Base-by-base conservation (phyloP, 2,113 vertebrate species). In the Brevimyrus niger region DNA sequence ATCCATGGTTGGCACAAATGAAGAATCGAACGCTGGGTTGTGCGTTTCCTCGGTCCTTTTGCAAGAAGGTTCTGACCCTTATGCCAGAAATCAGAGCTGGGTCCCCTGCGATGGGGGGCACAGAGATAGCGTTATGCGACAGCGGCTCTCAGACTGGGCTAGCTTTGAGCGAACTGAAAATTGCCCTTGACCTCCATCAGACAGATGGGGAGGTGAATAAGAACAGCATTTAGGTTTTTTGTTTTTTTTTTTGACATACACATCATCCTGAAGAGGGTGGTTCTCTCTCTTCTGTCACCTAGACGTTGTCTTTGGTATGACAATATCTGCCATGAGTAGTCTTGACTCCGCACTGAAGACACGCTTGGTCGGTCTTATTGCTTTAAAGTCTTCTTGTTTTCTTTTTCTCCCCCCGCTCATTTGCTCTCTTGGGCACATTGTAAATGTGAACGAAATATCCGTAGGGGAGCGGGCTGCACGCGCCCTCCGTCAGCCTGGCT, bases 221-320 rank as follows among this genome's bases (percentile, higher is more conserved):
- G 55, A 80, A 61, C 48, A 84, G 88, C 88, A 27, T 84, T 42
- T 84, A 44, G 76, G 73, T 38, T 76, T 88, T 27, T 87, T 53
- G 19, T 48, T 61, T 42, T 42, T 42, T 65, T 88, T 88, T 48
- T 19, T 10, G n/a, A 80, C 21, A 84, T 88, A 11, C 19, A 21
- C 38, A 76, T 23, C 88, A 84, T 61, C 73, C 31, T 17, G n/a
- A 35, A 84, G 27, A 82, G 48, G 21, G 31, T 73, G 51, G 7
- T 87, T 50, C 76, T 7, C 10, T 3, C 7, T 61, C 13, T 27
- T 27, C 9, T 27, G 19, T 51, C 83, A 88, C 90, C 88, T 87
- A 31, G 51, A 69, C 27, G 82, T 88, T 47, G 90, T 90, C 87
- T 92, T 90, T 89, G 51, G 87, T 89, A 90, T 90, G 90, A 86